These are phyloP conservation scores for Tupaia tana DNA, from an alignment of 2,113 vertebrate species.

Conservation along the genomic window DNA sequence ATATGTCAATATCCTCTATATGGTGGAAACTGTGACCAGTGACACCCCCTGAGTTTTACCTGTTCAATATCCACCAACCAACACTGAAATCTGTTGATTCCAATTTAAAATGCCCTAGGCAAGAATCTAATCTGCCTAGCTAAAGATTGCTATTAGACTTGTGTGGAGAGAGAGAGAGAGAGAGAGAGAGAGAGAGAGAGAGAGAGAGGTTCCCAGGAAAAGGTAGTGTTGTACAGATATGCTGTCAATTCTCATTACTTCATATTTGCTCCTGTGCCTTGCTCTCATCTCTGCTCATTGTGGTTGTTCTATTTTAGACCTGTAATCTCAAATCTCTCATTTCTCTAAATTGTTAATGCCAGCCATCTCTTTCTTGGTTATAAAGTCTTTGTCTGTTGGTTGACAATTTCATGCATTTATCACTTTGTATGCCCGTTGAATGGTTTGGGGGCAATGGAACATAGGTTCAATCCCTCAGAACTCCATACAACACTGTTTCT, in stretches of 20 bases:
- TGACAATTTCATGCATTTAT: not conserved
- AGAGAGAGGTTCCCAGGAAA: not conserved
- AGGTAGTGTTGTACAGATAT: not conserved
- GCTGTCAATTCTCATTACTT: not conserved
- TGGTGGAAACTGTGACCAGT: not conserved
- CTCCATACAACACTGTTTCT: not conserved
- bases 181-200: not conserved
- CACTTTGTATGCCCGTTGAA: not conserved
- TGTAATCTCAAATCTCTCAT: not conserved
- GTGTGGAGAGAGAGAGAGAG: not conserved
- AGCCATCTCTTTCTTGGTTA: not conserved
- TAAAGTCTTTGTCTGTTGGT: not conserved
- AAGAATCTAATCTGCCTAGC: not conserved
- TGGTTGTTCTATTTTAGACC: not conserved
- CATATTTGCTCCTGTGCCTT: not conserved
- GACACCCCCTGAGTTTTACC: not conserved
- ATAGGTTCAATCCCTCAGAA: not conserved
- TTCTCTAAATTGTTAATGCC: conserved; percentile 38
- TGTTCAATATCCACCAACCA: not conserved
- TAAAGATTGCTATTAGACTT: not conserved
- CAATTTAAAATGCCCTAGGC: conserved; percentile 23
- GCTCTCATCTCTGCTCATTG: not conserved
- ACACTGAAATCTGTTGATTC: not conserved
- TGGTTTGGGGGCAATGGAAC: not conserved
- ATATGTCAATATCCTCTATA: not conserved